Base-by-base conservation (phyloP, 2,888 invertebrate genomes). In the Spisula subtruncata region DNA sequence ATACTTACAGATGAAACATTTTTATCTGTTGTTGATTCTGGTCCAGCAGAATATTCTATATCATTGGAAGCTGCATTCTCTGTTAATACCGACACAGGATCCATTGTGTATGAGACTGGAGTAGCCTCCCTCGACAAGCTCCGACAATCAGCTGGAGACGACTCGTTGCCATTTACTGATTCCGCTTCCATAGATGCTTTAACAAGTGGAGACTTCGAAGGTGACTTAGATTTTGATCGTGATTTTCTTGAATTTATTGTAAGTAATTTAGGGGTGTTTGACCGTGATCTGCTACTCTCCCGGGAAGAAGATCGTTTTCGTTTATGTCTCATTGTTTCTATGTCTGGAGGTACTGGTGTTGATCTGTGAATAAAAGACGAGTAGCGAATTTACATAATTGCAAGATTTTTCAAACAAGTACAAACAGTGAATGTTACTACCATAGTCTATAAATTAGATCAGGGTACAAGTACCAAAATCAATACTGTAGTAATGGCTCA, bases 161-260 rank as follows among this genome's bases (percentile, higher is more conserved):
- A 54, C 18, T 83, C 29, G 56, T 56, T 75, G 25, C 75, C 75
- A 75, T 75, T 79, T 2, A 56, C 18, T 80, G 79, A 71, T 29
- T 35, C 25, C 25, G 79, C 46, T 29, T 35, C 25, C 25, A 20
- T 41, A 18, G 32, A 41, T 25, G n/a, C 29, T 20, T n/a, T 85
- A 56, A 18, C 56, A 41, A 25, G 29, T 29, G 86, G 84, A 46
- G 84, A 87, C 29, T 66, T 48, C 80, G 90, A 82, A 14, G 94
- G 90, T 48, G 96, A 95, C 18, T 93, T 88, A 79, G 85, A 85
- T 51, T 54, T 79, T 41, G 85, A 85, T 32, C 20, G 1, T 2
- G 29, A n/a, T 85, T 48, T 48, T 20, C 80, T 80, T 54, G 35
- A 35, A 51, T 18, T 75, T 51, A 48, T 32, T 29, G 75, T 46